Evolutionary conservation across 2,113 vertebrate genomes (phyloP).

Genomic region (Struthidea cinerea): DNA sequence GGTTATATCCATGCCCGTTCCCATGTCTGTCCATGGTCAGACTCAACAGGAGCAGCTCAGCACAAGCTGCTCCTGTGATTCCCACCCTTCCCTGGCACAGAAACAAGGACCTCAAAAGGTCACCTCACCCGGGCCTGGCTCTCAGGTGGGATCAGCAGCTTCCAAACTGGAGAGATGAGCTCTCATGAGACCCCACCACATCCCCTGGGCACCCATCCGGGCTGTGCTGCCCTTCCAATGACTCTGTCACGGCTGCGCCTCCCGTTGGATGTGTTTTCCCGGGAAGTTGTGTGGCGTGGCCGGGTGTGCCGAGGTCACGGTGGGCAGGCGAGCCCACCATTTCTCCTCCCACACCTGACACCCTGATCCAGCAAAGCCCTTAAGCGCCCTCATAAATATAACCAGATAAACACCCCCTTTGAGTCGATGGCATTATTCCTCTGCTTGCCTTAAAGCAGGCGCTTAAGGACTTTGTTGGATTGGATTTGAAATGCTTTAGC

Average conservation of each 20-base stretch:
- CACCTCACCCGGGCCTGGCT: neutral
- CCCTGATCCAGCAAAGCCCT: conserved; percentile 14
- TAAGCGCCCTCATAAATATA: neutral
- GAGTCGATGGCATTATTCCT: conserved; percentile 7
- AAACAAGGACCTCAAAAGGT: neutral
- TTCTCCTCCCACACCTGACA: neutral
- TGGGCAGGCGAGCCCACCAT: fast-evolving
- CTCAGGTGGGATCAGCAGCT: neutral
- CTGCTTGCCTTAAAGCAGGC: conserved; percentile 18
- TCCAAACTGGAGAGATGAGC: neutral
- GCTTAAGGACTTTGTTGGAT: conserved; percentile 53
- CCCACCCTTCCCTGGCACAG: neutral
- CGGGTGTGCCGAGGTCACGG: fast-evolving
- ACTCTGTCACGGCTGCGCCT: fast-evolving
- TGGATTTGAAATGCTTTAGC: conserved; percentile 45
- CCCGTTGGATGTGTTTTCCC: fast-evolving
- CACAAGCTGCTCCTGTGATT: neutral
- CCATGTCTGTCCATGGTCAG: neutral
- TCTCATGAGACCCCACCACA: neutral
- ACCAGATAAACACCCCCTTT: neutral
- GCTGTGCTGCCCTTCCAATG: neutral
- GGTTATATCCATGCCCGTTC: neutral
- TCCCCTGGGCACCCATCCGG: neutral
- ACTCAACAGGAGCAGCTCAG: neutral
- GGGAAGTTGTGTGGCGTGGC: neutral